Base-by-base conservation (phyloP, 2,888 invertebrate species). In the Digitonthophagus gazella region DNA sequence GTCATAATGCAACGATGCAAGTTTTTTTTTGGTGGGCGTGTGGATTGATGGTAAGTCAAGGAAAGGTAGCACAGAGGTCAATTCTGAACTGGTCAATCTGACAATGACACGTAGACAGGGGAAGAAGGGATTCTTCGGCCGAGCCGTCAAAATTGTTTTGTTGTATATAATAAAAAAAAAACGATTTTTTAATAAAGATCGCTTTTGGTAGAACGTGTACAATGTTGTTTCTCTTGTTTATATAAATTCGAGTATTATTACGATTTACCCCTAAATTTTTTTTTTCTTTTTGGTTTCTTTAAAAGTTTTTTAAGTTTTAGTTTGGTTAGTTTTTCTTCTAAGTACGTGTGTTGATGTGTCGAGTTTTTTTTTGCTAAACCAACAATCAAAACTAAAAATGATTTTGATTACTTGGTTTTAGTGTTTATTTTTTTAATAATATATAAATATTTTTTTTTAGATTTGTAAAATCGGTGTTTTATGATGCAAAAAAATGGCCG, bases 101-200 rank as follows among this genome's bases (percentile, higher is more conserved):
- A 90, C 89, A 89, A 90, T 91, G 90, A 89, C 91, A 91, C 91
- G 91, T 89, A 91, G 90, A 91, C 91, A 91, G 89, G 87, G 88
- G 89, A 90, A 87, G 89, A 87, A 81, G 67, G 89, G 87, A 81
- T 54, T 78, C 73, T 77, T 81, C 81, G 81, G 82, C 82, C 83
- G 82, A 83, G 83, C 83, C 83, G 82, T 82, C 82, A 80, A 77
- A 73, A 76, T 76, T 76, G 73, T 76, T 70, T 69, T 70, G 71
- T 61, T 22, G 56, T 22, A 18, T 15, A 28, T 44, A 18, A 16
- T 61, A 16, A 61, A 19, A 61, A 18, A 19, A 61, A 61, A 61
- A 18, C 61, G 20, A 16, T 8, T 15, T 44, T 65, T 58, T 54
- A 57, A 8, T 2, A 3, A 44, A 18, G 11, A 2, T 15, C 65